A percentile compares a stretch with the other conserved stretches of the same genome.
phyloP scores from a whole-genome alignment of 2,113 vertebrate genomes.

The Vulpes ferrilata region DNA sequence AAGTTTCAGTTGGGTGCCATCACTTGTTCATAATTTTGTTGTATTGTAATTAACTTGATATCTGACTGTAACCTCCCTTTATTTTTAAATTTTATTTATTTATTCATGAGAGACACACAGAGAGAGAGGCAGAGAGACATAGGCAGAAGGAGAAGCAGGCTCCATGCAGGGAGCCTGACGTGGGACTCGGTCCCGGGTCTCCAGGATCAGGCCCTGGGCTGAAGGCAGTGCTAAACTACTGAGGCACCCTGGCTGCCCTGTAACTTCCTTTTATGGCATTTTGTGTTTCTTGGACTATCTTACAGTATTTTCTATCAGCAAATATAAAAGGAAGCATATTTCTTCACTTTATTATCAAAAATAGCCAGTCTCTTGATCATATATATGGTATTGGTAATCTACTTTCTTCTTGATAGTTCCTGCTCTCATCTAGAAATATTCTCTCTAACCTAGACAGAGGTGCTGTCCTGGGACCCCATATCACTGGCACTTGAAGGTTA shows the following conservation, averaged over 20 bases:
- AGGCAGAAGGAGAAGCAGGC: too few relatives aligned
- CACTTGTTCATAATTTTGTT: constrained; percentile 4
- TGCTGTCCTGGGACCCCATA: background rate
- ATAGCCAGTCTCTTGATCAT: background rate
- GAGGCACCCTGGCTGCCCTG: too few relatives aligned
- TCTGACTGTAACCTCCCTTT: constrained; percentile 4
- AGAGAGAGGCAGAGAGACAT: too few relatives aligned
- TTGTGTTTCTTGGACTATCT: constrained; percentile 1
- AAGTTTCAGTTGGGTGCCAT: background rate
- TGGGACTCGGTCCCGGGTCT: too few relatives aligned
- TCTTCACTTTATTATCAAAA: background rate
- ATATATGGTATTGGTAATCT: background rate
- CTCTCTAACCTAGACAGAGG: background rate
- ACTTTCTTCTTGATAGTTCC: background rate
- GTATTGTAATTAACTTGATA: background rate
- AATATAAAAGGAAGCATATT: constrained; percentile 6
- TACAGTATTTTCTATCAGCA: background rate
- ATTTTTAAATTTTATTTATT: too few relatives aligned
- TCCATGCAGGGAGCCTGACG: too few relatives aligned
- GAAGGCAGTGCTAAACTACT: too few relatives aligned
- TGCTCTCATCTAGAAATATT: background rate
- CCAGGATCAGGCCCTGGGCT: too few relatives aligned
- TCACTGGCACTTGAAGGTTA: background rate
- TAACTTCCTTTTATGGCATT: background rate
- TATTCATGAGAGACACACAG: too few relatives aligned